phyloP scores from a whole-genome alignment of 37 sponge, comb jelly and placozoan genomes.

The Cladorhizidae sp. region DNA sequence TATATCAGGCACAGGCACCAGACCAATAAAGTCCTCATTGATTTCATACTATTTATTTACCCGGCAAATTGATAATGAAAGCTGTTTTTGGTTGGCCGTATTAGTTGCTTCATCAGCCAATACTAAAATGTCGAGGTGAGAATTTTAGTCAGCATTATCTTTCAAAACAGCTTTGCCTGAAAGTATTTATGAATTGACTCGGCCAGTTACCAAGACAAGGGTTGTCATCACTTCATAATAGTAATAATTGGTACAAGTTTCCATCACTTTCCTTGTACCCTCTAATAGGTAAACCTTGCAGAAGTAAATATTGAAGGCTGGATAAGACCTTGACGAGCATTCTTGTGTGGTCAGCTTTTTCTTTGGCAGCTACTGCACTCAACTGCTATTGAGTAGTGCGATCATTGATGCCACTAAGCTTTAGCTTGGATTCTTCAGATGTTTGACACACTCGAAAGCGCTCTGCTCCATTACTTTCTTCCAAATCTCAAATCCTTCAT shows the following conservation, averaged over 20 bases:
- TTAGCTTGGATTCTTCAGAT: too few species aligned
- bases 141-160: neutral
- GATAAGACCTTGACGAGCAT: neutral
- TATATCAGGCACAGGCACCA: constrained; percentile 20
- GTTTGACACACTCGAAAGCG: neutral
- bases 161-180: neutral
- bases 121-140: neutral
- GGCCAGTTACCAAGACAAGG: too few species aligned
- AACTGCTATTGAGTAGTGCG: neutral
- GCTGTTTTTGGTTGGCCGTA: neutral
- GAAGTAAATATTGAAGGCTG: neutral
- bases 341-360: too few species aligned
- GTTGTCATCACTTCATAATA: too few species aligned
- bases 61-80: too few species aligned
- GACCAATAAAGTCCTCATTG: too few species aligned
- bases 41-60: neutral
- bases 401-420: neutral
- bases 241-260: too few species aligned
- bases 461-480: too few species aligned
- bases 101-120: neutral
- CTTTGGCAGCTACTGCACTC: too few species aligned
- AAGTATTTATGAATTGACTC: neutral
- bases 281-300: neutral
- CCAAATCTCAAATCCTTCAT: too few species aligned
- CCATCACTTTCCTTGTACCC: too few species aligned